Base-by-base conservation (phyloP, 2,888 invertebrate species). In the Myopa tessellatipennis region DNA sequence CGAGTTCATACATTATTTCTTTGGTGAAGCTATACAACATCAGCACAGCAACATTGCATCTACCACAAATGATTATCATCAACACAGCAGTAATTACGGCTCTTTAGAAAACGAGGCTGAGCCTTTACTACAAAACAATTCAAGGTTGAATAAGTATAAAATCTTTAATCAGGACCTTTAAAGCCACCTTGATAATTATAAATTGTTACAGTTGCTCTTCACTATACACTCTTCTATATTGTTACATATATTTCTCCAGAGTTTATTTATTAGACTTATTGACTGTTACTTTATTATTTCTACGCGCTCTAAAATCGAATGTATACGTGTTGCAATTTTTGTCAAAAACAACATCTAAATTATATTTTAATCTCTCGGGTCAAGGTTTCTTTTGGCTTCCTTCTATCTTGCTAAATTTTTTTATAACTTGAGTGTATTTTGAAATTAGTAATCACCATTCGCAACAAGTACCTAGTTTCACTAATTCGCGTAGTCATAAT, bases 1-100 rank as follows among this genome's bases (percentile, higher is more conserved):
- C 83, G 95, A 95, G 85, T 85, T 93, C 3, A 93, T 94, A 4
- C 94, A 95, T 86, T 91, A 91, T 80, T 92, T 92, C 79, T 93
- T 92, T 82, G 91, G 92, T 14, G 90, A 89, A 82, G 86, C 85
- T 36, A 85, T 86, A 65, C 87, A 86, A 72, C 87, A 87, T 72
- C 82, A 82, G 1, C 85, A 87, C 65, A 60, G 67, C 55, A 40
- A 70, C 3, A 26, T 50, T 34, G 14, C 36, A 50, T 18, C 50
- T 36, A 38, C 38, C 34, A 65, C 38, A 14, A 34, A 34, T n/a
- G 65, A 65, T 3, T 12, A 36, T 36, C 65, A 65, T 16, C 36
- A 65, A 14, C 12, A 65, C 36, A 38, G 36, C 65, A 65, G 12
- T 38, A 83, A 78, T 45, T 87, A 87, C 78, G 87, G 86, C 8